Base-by-base conservation (phyloP, 92 coral and sea anemone species). In the Zoanthus sociatus region DNA sequence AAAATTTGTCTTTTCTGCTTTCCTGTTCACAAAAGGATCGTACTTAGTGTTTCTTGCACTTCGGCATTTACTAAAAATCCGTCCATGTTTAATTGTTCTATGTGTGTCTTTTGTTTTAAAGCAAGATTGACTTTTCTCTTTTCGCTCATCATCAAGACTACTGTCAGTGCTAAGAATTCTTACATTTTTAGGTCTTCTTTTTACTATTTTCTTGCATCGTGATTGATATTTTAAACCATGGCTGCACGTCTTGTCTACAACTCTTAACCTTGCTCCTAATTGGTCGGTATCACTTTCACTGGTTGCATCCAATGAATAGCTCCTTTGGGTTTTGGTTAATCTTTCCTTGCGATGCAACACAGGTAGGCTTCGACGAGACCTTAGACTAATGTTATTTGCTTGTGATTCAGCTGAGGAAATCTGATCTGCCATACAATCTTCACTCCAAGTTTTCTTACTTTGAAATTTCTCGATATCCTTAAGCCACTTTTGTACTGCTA, bases 151-250 rank as follows among this genome's bases (percentile, higher is more conserved):
- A 11, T 81, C 76, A 2, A 21, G 31, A 47, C 75, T 46, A 21
- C 20, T 13, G 54, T 60, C 60, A 8, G 74, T 46, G 58, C 44
- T 32, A 45, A 1, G 12, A 31, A 14, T 81, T 10, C 20, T 33
- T 66, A n/a, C 58, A 63, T 46, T 58, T 44, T 26, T 79, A 42
- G 26, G 70, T 45, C 44, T 81, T 81, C 61, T 53, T 81, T 81
- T 81, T 32, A 13, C 13, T 81, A 74, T 64, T 20, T 47, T 81
- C 26, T 45, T 81, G 20, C 90, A 86, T 32, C 88, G 93, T 75
- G 83, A 76, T 30, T 71, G 76, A 86, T 95, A 94, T 26, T 77
- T 58, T 10, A 71, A 71, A 15, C 95, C 95, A 73, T 94, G 95
- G 72, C 76, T 69, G 48, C 95, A 94, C 76, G 82, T 73, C 37